phyloP scores from a whole-genome alignment of 2,797 vertebrate species.

The Nothura maculosa region DNA sequence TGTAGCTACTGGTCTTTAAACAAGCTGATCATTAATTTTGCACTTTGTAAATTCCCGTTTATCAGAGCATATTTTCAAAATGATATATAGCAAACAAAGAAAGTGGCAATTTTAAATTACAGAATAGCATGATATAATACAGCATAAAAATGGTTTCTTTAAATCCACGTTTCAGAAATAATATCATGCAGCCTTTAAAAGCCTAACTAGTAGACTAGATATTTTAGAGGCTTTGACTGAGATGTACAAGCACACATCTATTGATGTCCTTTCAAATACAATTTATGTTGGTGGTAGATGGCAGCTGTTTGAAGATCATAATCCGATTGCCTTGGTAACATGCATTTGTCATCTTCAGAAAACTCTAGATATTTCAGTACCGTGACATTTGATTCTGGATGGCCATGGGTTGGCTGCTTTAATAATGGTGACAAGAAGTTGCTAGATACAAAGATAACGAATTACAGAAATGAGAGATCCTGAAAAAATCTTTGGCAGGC shows the following conservation, averaged over 20 bases:
- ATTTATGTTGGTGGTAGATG: neutral
- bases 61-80: neutral
- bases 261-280: neutral
- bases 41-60: neutral
- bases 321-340: neutral
- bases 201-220: neutral
- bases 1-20: conserved; percentile 3
- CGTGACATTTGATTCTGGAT: neutral
- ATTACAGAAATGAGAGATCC: neutral
- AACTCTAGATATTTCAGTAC: neutral
- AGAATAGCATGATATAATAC: neutral
- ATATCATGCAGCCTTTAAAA: neutral
- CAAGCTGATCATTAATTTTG: conserved; percentile 13
- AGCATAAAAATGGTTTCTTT: neutral
- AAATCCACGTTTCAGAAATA: neutral
- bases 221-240: neutral
- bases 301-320: neutral
- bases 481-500: neutral
- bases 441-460: neutral
- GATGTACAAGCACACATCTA: rapidly evolving
- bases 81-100: neutral
- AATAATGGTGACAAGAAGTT: neutral
- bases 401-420: neutral
- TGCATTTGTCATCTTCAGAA: neutral
- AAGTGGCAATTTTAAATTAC: neutral